Percentiles rank a stretch among this genome's conserved stretches.
phyloP scores from a whole-genome alignment of 2,113 vertebrate genomes.

The Mola mola region DNA sequence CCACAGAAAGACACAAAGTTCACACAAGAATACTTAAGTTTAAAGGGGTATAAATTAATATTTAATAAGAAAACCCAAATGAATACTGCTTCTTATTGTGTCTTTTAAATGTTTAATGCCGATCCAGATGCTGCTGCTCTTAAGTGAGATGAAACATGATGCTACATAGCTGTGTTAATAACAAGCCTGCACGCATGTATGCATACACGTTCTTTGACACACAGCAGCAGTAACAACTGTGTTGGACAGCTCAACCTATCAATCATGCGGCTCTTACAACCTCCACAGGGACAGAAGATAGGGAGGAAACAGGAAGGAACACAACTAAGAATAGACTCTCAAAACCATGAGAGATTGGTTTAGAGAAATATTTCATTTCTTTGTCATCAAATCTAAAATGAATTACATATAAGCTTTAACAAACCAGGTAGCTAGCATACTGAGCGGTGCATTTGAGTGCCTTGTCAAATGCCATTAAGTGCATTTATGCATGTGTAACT shows the following conservation, averaged over 20 bases:
- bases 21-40: conserved; percentile 44
- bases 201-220: conserved; percentile 8
- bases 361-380: conserved; percentile 22
- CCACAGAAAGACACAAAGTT: conserved; percentile 34
- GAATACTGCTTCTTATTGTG: conserved; percentile 61
- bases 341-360: conserved; percentile 27
- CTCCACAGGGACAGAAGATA: conserved; percentile 38
- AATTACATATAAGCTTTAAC: conserved; percentile 31
- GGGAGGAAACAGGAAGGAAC: neutral
- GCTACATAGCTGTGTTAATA: conserved; percentile 66
- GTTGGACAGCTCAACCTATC: conserved; percentile 15
- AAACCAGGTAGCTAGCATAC: conserved; percentile 6
- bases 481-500: conserved; percentile 12
- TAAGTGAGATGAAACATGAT: conserved; percentile 73
- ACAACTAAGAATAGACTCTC: conserved; percentile 6
- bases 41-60: conserved; percentile 66
- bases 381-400: conserved; percentile 37
- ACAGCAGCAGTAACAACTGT: conserved; percentile 9
- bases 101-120: conserved; percentile 78
- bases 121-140: conserved; percentile 78
- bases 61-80: conserved; percentile 71
- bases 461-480: neutral
- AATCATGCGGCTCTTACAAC: conserved; percentile 23
- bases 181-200: conserved; percentile 30
- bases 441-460: neutral